Evolutionary conservation across 92 coral and sea anemone species (phyloP).

Genomic region (Palythoa caribaeorum): DNA sequence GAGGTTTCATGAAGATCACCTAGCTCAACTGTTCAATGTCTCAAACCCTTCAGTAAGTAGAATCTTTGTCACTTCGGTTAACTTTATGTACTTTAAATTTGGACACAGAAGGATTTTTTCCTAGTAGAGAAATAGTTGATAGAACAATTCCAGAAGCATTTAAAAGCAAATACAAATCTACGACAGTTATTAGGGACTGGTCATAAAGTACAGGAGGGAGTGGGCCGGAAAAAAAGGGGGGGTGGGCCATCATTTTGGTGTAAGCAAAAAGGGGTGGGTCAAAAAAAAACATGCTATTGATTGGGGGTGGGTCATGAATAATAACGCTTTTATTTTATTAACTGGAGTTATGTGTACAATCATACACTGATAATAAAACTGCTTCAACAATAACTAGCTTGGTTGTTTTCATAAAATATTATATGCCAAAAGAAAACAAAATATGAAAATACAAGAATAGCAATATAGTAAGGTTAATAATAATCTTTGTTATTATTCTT

Average conservation of each 20-base stretch:
- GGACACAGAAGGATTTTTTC: too few relatives aligned
- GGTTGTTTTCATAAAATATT: conserved; percentile 8
- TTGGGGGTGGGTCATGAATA: conserved; percentile 12
- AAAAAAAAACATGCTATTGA: neutral
- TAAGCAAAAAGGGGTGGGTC: neutral
- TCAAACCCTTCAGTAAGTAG: conserved; percentile 9
- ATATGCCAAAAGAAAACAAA: conserved; percentile 9
- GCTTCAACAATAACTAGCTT: conserved; percentile 10
- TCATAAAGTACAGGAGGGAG: too few relatives aligned
- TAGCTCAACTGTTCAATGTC: conserved; percentile 59
- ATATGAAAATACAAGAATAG: conserved; percentile 5
- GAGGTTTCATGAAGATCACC: conserved; percentile 58
- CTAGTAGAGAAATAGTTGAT: too few relatives aligned
- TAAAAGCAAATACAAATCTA: too few relatives aligned
- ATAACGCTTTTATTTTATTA: neutral
- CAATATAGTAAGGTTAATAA: conserved; percentile 4
- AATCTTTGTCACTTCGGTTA: too few relatives aligned
- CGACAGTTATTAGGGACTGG: neutral
- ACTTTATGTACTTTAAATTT: too few relatives aligned
- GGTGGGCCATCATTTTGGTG: neutral
- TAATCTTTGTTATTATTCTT: conserved; percentile 7
- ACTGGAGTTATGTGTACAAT: conserved; percentile 8
- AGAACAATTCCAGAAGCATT: too few relatives aligned
- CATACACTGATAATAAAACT: conserved; percentile 5
- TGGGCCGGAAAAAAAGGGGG: too few relatives aligned